Evolutionary conservation across 2,113 vertebrate species (phyloP).

Genomic region (Fukomys damarensis): DNA sequence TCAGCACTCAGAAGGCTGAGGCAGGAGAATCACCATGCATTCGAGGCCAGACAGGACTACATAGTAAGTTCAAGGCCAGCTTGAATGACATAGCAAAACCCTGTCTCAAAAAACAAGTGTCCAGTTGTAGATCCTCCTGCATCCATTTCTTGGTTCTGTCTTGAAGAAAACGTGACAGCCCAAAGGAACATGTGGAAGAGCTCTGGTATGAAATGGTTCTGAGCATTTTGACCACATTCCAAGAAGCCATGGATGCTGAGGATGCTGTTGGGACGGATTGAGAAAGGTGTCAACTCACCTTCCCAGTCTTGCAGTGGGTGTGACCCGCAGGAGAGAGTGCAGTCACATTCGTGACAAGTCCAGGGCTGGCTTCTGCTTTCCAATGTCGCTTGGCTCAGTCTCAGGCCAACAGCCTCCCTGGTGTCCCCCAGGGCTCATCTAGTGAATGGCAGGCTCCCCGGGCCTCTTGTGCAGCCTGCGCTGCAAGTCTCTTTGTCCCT

Average conservation of each 20-base stretch:
- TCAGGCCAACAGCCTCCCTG: not conserved
- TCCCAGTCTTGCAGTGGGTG: not conserved
- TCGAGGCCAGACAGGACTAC: too few relatives aligned
- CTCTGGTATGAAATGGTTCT: not conserved
- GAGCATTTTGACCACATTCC: not conserved
- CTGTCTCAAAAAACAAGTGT: too few relatives aligned
- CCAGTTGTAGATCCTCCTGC: not conserved
- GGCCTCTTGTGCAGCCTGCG: not conserved
- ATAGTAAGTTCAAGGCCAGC: too few relatives aligned
- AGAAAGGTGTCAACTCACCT: not conserved
- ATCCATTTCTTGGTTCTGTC: not conserved
- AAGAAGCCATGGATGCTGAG: not conserved
- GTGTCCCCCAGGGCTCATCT: not conserved
- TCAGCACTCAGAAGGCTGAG: too few relatives aligned
- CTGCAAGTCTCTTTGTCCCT: not conserved
- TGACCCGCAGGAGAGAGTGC: not conserved
- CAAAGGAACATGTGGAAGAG: not conserved
- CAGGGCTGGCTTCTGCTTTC: not conserved
- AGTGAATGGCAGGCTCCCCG: too few relatives aligned
- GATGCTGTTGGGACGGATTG: accelerated
- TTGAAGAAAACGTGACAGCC: not conserved
- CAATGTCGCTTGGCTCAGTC: not conserved
- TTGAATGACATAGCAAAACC: too few relatives aligned
- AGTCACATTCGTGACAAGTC: too few relatives aligned
- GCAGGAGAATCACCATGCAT: too few relatives aligned